phyloP scores from a whole-genome alignment of 2,113 vertebrate species.

The Agelaius phoeniceus region DNA sequence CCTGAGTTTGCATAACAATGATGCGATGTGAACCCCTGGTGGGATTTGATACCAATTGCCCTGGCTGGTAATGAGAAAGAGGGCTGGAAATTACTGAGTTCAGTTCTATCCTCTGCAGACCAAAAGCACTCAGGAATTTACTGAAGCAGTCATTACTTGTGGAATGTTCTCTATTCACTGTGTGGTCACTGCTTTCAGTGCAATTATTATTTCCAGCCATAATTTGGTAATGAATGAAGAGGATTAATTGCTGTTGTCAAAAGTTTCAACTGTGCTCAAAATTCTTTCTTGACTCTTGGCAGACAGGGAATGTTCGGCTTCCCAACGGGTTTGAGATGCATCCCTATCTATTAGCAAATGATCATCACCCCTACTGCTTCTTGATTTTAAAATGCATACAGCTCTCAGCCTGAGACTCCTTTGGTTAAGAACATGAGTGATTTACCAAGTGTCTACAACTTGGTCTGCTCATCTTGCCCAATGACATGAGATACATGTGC shows the following conservation, averaged over 20 bases:
- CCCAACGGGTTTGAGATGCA: not conserved
- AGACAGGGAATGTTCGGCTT: not conserved
- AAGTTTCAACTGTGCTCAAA: not conserved
- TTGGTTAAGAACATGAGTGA: not conserved
- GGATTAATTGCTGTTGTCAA: not conserved
- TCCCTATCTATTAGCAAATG: not conserved
- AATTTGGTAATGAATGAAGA: not conserved
- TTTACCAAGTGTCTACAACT: not conserved
- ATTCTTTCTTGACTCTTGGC: not conserved
- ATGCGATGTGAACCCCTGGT: not conserved
- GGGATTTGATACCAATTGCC: not conserved
- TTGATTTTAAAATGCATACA: not conserved
- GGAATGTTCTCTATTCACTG: not conserved
- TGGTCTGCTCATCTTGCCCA: not conserved
- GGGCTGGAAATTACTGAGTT: not conserved
- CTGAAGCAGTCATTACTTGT: not conserved
- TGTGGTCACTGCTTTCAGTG: not conserved
- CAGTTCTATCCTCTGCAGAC: not conserved
- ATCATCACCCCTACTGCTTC: not conserved
- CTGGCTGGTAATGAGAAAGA: not conserved
- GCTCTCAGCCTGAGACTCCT: not conserved
- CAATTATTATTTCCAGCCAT: not conserved
- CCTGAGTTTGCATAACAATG: not conserved
- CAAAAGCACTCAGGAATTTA: not conserved
- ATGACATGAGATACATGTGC: not conserved